Evolutionary conservation across 2,888 invertebrate genomes (phyloP), one percentile per base, ranked within the genome.

Genomic region (Ennomos quercinarius): DNA sequence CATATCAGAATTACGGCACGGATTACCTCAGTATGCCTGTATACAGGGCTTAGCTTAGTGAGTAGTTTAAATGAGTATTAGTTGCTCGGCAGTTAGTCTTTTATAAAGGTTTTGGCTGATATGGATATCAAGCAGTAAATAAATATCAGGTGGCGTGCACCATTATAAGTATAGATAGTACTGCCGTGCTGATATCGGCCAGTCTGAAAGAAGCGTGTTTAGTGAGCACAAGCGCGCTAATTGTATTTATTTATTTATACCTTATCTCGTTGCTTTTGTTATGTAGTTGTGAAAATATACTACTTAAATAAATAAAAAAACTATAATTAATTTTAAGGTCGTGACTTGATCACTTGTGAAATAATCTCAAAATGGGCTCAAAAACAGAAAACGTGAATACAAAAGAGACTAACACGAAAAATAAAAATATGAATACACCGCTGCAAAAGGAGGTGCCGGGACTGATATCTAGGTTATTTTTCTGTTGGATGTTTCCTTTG

Each of bases 401-500:
- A 49, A 68, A 77, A 56, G 45, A 71, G 44, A 67, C 69, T 53
- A 72, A 73, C 60, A 59, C 63, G 38, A 39, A 27, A 37, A 70
- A 74, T 39, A 35, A 41, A 39, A 51, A 50, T 10, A 35, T 10
- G 17, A 45, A 58, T 9, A 56, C 46, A 57, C 58, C 72, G 8
- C 58, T 67, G 3, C 65, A 78, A 46, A 88, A 87, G 62, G 61
- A 70, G n/a, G 67, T 78, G 0, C 91, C 92, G 0, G 78, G 83
- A 10, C 69, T 93, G 8, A 71, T 96, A 8, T 95, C 95, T 2
- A 91, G 95, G 59, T 80, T 95, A 35, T 84, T 94, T 45, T 96
- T 95, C 84, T 94, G 95, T 86, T 98, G 97, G 95, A 95, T 96
- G 55, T 90, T 96, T 75, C 95, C 95, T 6, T 87, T 96, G 73